Percentiles rank a stretch among this genome's conserved stretches.
Conservation (phyloP, 2,797 vertebrate species). For the Enteromius trimaculatus region DNA sequence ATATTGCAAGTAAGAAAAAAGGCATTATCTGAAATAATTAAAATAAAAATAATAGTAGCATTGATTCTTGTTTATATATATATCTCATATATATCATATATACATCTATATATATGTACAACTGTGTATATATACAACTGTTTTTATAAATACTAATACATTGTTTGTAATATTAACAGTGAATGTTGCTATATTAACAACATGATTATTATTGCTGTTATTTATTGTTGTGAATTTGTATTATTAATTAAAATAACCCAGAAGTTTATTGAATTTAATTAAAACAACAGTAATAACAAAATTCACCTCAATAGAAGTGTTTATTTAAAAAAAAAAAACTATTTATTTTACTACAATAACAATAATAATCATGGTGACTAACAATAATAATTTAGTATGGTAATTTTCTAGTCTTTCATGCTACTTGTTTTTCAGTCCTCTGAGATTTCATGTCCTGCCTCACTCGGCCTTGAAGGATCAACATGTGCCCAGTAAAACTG, state of each 20-base stretch:
- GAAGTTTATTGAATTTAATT: too few species aligned
- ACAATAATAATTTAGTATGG: background rate
- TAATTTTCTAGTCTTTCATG: background rate
- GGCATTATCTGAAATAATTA: too few species aligned
- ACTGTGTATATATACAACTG: too few species aligned
- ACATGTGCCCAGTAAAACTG: background rate
- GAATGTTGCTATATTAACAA: too few species aligned
- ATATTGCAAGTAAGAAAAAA: constrained; percentile 19
- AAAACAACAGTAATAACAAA: too few species aligned
- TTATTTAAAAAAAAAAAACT: background rate
- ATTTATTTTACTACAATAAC: background rate
- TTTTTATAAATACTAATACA: too few species aligned
- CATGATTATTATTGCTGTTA: background rate
- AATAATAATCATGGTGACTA: background rate
- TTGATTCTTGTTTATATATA: background rate
- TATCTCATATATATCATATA: too few species aligned
- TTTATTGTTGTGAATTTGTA: background rate
- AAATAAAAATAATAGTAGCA: background rate
- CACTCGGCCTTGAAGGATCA: background rate
- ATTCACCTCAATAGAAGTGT: background rate
- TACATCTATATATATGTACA: too few species aligned
- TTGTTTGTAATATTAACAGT: too few species aligned
- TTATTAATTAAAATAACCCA: background rate
- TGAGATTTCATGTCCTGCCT: constrained; percentile 50
- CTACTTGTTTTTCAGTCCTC: constrained; percentile 53